Conservation (phyloP, 1,140 invertebrate species). For the Drosophila repletoides region DNA sequence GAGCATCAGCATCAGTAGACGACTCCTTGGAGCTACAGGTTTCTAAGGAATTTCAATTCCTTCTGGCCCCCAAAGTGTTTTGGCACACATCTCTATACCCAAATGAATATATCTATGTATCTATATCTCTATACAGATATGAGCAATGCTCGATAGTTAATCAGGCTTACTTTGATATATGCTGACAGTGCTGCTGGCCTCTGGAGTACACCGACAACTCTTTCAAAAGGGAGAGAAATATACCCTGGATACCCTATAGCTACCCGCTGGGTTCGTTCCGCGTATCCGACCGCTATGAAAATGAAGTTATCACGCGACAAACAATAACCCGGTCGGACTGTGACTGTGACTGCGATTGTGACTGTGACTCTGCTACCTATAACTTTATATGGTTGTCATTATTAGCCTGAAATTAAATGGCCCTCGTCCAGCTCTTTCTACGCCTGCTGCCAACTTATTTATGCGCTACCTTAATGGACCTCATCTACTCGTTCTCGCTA, state of each 20-base stretch:
- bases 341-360: too few relatives aligned
- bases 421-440: constrained; percentile 26
- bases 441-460: constrained; percentile 63
- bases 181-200: constrained; percentile 59
- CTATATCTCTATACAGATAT: constrained; percentile 1
- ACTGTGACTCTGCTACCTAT: constrained; percentile 69
- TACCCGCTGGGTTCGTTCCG: constrained; percentile 49
- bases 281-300: constrained; percentile 31
- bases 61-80: constrained; percentile 53
- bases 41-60: constrained; percentile 73
- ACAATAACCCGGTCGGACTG: constrained; percentile 49
- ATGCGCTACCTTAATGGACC: constrained; percentile 76
- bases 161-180: constrained; percentile 78
- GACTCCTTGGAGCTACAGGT: constrained; percentile 30
- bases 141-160: constrained; percentile 66
- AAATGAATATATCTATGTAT: background rate
- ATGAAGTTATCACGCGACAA: constrained; percentile 78
- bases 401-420: constrained; percentile 75
- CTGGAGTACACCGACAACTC: constrained; percentile 56
- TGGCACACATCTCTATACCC: constrained; percentile 49
- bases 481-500: constrained; percentile 33
- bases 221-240: background rate
- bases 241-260: background rate
- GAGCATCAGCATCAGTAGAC: constrained; percentile 54
- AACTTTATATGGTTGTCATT: constrained; percentile 78